Conservation (phyloP, 2,113 vertebrate species). For the Pseudolaguvia tuberculata region DNA sequence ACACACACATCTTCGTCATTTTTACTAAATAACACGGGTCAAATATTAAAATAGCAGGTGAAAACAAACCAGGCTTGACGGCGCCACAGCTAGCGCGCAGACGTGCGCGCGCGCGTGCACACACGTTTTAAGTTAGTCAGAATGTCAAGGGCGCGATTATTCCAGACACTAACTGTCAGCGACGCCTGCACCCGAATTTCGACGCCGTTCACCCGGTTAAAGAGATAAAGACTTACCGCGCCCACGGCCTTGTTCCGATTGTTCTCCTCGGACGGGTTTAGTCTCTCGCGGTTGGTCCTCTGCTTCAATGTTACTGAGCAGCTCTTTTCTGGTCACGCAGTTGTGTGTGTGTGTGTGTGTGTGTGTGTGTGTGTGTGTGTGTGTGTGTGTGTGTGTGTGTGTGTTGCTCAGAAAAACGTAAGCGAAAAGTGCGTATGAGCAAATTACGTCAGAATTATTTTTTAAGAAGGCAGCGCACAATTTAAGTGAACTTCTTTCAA, state of each 20-base stretch:
- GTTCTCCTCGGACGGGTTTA: conserved; percentile 45
- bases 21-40: not conserved
- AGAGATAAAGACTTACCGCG: conserved; percentile 58
- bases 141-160: conserved; percentile 47
- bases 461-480: no score
- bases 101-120: not conserved
- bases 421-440: conserved; percentile 68
- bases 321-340: conserved; percentile 51
- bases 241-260: conserved; percentile 46
- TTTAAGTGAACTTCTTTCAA: no score
- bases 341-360: conserved; percentile 57
- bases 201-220: conserved; percentile 1
- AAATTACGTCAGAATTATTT: conserved; percentile 58
- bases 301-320: conserved; percentile 58
- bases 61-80: not conserved
- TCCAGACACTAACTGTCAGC: conserved; percentile 19
- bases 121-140: conserved; percentile 50
- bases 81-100: not conserved
- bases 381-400: conserved; percentile 55
- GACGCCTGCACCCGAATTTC: not conserved
- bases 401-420: conserved; percentile 66
- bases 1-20: not conserved
- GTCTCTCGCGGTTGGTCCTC: conserved; percentile 49
- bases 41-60: not conserved
- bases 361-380: conserved; percentile 56